A percentile compares a stretch with the other conserved stretches of the same genome.
phyloP scores from a whole-genome alignment of 2,113 vertebrate species.

The Urocolius indicus region DNA sequence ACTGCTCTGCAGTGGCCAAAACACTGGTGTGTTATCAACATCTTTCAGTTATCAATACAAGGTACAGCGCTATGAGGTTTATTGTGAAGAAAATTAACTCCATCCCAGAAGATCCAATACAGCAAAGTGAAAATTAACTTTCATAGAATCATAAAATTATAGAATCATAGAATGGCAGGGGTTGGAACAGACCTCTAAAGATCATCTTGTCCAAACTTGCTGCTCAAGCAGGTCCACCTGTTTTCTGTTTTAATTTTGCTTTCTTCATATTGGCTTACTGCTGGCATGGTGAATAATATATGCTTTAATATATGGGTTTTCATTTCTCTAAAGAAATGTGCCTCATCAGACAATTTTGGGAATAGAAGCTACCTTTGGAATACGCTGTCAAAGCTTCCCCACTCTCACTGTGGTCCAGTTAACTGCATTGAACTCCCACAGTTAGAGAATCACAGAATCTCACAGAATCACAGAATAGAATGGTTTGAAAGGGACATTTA shows the following conservation, averaged over 20 bases:
- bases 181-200: not conserved
- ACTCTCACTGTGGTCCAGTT: not conserved
- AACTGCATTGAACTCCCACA: not conserved
- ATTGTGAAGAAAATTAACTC: too few species aligned
- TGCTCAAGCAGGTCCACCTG: too few species aligned
- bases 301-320: too few species aligned
- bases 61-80: too few species aligned
- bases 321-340: not conserved
- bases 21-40: too few species aligned
- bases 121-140: not conserved
- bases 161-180: not conserved
- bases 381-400: accelerated
- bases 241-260: not conserved
- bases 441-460: too few species aligned
- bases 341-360: not conserved
- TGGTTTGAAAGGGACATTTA: too few species aligned
- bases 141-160: not conserved
- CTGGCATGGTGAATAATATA: not conserved
- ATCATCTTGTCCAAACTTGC: not conserved
- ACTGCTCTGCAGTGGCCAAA: too few species aligned
- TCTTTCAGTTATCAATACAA: too few species aligned
- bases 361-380: not conserved
- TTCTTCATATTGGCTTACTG: not conserved
- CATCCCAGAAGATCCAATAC: too few species aligned
- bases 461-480: too few species aligned